phyloP scores from a whole-genome alignment of 2,113 vertebrate genomes.

The Eulemur rufifrons region DNA sequence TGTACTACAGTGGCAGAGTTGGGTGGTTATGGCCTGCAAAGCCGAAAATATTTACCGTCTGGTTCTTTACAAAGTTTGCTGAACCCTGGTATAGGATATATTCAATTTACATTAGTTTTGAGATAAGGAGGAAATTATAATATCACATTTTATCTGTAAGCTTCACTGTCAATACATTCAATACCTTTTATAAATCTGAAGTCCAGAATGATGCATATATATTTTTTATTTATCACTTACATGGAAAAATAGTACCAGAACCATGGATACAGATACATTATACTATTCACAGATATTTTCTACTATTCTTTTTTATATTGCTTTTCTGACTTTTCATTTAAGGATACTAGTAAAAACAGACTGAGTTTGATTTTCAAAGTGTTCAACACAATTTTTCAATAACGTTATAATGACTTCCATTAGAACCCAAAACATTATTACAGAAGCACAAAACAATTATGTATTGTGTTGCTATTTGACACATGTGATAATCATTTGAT shows the following conservation, averaged over 20 bases:
- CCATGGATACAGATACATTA: background rate
- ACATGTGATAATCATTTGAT: background rate
- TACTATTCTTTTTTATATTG: background rate
- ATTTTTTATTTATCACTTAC: background rate
- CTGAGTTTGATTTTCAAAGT: constrained; percentile 13
- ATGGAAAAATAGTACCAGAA: background rate
- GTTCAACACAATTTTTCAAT: constrained; percentile 2
- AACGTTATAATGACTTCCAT: background rate
- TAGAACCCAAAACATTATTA: background rate
- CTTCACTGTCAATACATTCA: background rate
- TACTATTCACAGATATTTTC: background rate
- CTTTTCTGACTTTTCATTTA: constrained; percentile 22
- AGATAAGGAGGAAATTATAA: background rate
- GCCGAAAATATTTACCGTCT: background rate
- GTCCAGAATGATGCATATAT: background rate
- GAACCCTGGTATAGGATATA: background rate
- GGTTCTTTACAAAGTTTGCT: background rate
- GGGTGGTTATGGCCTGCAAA: background rate
- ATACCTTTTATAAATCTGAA: background rate
- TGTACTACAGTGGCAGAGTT: background rate
- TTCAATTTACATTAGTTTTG: background rate
- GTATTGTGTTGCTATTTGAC: background rate
- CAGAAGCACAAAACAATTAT: background rate
- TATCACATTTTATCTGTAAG: background rate
- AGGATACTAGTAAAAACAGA: background rate